phyloP scores from a whole-genome alignment of 2,888 invertebrate genomes.

The Ornithoptera priamus region DNA sequence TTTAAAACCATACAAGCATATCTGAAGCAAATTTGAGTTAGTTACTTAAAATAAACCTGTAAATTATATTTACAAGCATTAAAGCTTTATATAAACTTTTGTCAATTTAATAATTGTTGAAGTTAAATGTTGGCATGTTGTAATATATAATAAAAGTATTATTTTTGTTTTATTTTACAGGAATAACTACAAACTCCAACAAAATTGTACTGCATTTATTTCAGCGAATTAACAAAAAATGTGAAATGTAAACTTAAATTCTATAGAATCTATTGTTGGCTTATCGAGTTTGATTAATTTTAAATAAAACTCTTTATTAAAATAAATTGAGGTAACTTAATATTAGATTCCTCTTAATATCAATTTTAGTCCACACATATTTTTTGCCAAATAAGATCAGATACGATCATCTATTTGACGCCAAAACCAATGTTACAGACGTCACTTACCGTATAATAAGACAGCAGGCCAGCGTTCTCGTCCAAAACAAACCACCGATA shows the following conservation, averaged over 20 bases:
- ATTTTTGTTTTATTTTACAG: no score
- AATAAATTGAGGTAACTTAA: background rate
- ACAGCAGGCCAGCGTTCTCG: constrained; percentile 96
- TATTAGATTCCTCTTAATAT: background rate
- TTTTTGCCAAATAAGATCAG: constrained; percentile 1
- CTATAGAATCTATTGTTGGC: background rate
- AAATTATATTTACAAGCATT: no score
- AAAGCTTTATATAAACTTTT: no score
- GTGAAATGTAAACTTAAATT: background rate
- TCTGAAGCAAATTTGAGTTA: no score
- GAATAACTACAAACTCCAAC: no score
- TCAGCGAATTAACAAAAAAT: background rate
- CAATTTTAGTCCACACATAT: background rate
- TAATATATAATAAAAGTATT: no score
- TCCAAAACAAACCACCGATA: constrained; percentile 99
- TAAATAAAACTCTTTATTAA: background rate
- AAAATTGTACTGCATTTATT: background rate
- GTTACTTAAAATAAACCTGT: no score
- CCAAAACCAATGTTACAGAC: constrained; percentile 41
- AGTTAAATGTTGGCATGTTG: no score
- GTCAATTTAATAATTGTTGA: no score
- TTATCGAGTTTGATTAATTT: background rate
- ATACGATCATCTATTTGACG: constrained; percentile 14
- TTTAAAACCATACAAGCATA: no score
- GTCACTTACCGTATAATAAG: constrained; percentile 97